phyloP scores from a whole-genome alignment of 2,888 invertebrate genomes.

The Drosophila kanekoi region DNA sequence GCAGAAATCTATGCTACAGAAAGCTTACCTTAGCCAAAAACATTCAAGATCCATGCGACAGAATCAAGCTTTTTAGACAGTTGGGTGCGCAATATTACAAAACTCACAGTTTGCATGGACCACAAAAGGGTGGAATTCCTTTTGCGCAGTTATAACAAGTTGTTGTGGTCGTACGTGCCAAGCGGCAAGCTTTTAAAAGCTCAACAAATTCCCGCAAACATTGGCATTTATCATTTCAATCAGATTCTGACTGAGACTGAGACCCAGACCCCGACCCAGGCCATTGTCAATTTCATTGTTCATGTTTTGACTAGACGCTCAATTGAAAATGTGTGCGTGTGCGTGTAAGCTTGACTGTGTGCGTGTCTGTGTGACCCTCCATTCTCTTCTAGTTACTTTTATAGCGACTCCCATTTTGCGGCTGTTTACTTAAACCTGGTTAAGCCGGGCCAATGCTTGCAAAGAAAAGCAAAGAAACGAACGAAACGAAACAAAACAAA shows the following conservation, averaged over 20 bases:
- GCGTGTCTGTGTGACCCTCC: slow-evolving; percentile 3
- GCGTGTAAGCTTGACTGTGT: not conserved
- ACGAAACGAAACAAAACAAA: slow-evolving; percentile 18
- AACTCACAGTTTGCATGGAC: not conserved
- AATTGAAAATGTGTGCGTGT: slow-evolving; percentile 21
- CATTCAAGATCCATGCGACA: not conserved
- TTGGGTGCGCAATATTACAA: not conserved
- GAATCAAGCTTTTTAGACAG: not conserved
- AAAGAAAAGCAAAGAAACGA: slow-evolving; percentile 16
- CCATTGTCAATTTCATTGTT: slow-evolving; percentile 46
- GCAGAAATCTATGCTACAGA: slow-evolving; percentile 54
- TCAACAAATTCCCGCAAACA: slow-evolving; percentile 9
- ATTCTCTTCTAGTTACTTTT: slow-evolving; percentile 28
- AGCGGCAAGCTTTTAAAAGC: slow-evolving; percentile 27
- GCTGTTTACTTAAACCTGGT: slow-evolving; percentile 51
- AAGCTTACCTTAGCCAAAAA: slow-evolving; percentile 7
- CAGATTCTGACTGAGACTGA: slow-evolving; percentile 11
- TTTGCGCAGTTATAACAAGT: not conserved
- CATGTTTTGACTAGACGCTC: slow-evolving; percentile 42
- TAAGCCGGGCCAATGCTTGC: slow-evolving; percentile 11
- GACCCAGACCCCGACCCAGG: slow-evolving; percentile 29
- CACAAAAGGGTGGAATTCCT: not conserved
- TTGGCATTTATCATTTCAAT: slow-evolving; percentile 28
- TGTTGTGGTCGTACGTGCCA: slow-evolving; percentile 1
- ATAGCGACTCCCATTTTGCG: slow-evolving; percentile 13